Evolutionary conservation across 2,797 vertebrate species (phyloP).

Genomic region (Labroides dimidiatus): DNA sequence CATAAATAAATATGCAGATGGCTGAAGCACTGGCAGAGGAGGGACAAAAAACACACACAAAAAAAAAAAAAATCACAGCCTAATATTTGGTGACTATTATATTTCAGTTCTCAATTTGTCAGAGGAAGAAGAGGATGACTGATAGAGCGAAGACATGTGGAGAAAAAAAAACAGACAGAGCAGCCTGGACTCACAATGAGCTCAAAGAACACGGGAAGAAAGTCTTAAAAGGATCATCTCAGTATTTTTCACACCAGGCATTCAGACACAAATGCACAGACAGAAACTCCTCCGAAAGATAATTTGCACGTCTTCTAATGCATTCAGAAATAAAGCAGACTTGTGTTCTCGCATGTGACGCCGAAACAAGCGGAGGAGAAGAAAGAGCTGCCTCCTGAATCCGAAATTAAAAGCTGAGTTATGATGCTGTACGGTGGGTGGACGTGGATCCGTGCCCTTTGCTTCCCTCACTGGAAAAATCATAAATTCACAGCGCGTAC

Average conservation of each 20-base stretch:
- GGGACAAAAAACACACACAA: not conserved
- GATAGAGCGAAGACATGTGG: not conserved
- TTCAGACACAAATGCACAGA: not conserved
- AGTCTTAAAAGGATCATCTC: conserved; percentile 13
- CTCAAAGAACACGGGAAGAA: conserved; percentile 7
- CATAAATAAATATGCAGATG: not conserved
- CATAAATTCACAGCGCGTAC: conserved; percentile 44
- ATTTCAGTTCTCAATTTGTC: conserved; percentile 10
- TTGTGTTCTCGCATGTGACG: conserved; percentile 48
- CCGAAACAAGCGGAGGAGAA: conserved; percentile 38
- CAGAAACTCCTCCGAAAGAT: conserved; percentile 32
- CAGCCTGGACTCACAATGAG: conserved; percentile 8
- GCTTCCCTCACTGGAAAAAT: conserved; percentile 28
- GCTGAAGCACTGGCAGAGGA: not conserved
- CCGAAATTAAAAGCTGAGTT: conserved; percentile 51
- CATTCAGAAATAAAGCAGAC: conserved; percentile 34
- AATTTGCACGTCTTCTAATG: conserved; percentile 43
- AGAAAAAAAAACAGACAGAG: not conserved
- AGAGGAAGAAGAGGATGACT: not conserved
- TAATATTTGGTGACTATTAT: conserved; percentile 3
- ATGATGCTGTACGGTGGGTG: conserved; percentile 50
- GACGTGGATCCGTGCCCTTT: conserved; percentile 45
- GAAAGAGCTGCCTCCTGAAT: conserved; percentile 52
- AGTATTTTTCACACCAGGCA: too few species aligned
- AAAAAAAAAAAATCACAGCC: not conserved